Conservation (phyloP, 2,888 invertebrate genomes). For the Synanthedon andrenaeformis region DNA sequence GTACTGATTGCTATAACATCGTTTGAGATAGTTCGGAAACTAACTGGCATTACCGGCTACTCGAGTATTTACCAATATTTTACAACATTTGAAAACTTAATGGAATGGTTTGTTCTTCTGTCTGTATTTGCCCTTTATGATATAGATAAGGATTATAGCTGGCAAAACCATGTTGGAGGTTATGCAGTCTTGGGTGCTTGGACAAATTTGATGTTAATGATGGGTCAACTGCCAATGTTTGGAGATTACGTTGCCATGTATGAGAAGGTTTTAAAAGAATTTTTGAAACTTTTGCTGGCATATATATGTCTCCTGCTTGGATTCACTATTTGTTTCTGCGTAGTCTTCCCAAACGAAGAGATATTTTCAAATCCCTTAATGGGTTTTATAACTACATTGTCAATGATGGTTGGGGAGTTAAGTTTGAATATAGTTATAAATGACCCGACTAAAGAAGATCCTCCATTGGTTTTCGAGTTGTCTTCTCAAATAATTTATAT, state of each 20-base stretch:
- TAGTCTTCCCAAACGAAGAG: constrained; percentile 85
- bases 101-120: constrained; percentile 88
- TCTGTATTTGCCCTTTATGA: constrained; percentile 87
- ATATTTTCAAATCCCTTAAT: constrained; percentile 86
- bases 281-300: constrained; percentile 83
- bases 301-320: constrained; percentile 86
- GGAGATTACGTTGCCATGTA: constrained; percentile 94
- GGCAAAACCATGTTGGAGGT: constrained; percentile 90
- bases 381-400: constrained; percentile 84
- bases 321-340: constrained; percentile 88
- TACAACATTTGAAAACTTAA: constrained; percentile 84
- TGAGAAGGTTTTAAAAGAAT: constrained; percentile 86
- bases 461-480: constrained; percentile 78
- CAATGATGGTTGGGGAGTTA: constrained; percentile 91
- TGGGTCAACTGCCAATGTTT: constrained; percentile 88
- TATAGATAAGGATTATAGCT: constrained; percentile 81
- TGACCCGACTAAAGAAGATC: constrained; percentile 76
- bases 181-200: constrained; percentile 87
- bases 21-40: constrained; percentile 81
- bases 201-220: constrained; percentile 90
- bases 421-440: constrained; percentile 81
- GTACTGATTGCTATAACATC: constrained; percentile 80
- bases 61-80: constrained; percentile 83
- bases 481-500: constrained; percentile 86
- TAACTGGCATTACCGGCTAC: constrained; percentile 85